Evolutionary conservation across 1,140 invertebrate species (phyloP), one percentile per base, ranked within the genome.

Genomic region (Drosophila pallidifrons): DNA sequence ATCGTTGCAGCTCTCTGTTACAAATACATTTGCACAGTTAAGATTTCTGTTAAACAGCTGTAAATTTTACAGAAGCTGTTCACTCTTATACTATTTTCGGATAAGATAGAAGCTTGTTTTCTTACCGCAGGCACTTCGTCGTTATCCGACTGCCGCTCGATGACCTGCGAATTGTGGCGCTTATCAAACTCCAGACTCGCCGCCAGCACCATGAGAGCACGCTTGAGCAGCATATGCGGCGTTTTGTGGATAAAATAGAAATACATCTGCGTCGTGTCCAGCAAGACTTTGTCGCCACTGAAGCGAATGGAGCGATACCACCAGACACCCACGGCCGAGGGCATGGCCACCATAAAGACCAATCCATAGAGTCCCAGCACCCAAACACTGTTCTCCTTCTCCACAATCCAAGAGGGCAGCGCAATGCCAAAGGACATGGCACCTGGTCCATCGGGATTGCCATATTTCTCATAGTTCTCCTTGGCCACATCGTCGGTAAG

Each of bases 341-440:
- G 99, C 79, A 99, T 93, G 61, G 98, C 97, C 58, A 99, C 96
- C 98, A 99, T 99, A 91, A 99, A 99, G 1, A 99, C 96, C 46
- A 99, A 93, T 15, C 96, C 98, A 94, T 99, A 99, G 0, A 99
- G 94, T 11, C 98, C 98, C 43, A 99, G 94, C 6, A 99, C 98
- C 98, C 98, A 99, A 38, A 99, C 95, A 78, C 98, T 99, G 93
- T 99, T 99, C 93, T 99, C 97, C 93, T 99, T 99, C 92, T 99
- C 98, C n/a, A 99, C 98, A 93, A 99, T 99, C 99, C 99, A 99
- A 60, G 99, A 99, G 15, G 99, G 99, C 47, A 99, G 93, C 46
- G 99, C 99, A 93, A 99, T 99, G 75, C 99, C 99, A 95, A 99
- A 99, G 82, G 97, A 98, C 95, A 98, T 99, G 16, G 98, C 98